Evolutionary conservation across 2,113 vertebrate genomes (phyloP).

Genomic region (Ictalurus furcatus): DNA sequence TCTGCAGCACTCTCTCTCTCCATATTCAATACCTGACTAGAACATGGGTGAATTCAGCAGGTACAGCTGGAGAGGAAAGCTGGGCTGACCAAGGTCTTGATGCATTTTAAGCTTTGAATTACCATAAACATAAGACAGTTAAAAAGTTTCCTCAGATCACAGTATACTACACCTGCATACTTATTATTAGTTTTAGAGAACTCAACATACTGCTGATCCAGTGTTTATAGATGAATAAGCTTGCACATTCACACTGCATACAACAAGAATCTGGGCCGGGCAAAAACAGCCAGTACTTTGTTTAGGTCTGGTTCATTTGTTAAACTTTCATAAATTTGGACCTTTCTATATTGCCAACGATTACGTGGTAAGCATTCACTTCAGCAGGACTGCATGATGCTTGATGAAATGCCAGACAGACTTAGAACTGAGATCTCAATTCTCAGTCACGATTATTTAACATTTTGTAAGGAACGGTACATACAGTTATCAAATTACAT

Average conservation of each 20-base stretch:
- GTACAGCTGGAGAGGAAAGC: slow-evolving; percentile 43
- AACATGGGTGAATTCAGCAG: slow-evolving; percentile 51
- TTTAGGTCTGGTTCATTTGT: neutral
- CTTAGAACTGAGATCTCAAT: neutral
- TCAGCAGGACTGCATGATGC: neutral
- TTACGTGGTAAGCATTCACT: neutral
- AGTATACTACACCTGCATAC: neutral
- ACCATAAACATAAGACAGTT: neutral
- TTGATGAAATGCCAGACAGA: neutral
- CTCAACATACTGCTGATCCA: neutral
- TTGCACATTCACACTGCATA: neutral
- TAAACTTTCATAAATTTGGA: neutral
- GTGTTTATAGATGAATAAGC: neutral
- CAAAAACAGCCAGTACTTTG: neutral
- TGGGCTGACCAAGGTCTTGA: neutral
- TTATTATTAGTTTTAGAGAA: neutral
- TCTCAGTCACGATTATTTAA: neutral
- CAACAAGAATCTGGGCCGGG: neutral
- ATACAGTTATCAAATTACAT: neutral
- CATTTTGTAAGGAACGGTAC: neutral
- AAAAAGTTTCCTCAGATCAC: neutral
- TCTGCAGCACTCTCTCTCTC: slow-evolving; percentile 59
- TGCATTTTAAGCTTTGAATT: neutral
- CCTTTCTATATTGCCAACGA: neutral
- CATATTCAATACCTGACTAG: slow-evolving; percentile 44